These are phyloP conservation scores for Muschampia plurimacula DNA, from an alignment of 2,888 invertebrate species.

Conservation along the genomic window DNA sequence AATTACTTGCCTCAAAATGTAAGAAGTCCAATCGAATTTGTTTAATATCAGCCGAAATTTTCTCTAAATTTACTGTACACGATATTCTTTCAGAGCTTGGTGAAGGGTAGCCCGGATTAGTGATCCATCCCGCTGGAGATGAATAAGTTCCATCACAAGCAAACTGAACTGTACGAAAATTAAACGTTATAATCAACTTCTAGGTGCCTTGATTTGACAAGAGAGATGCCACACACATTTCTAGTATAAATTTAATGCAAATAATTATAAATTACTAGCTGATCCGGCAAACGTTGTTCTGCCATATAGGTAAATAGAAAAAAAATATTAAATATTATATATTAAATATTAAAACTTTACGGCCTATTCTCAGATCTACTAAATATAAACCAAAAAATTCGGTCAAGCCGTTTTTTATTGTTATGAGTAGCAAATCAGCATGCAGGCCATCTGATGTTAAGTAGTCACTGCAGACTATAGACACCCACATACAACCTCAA, in stretches of 20 bases:
- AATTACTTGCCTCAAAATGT: conserved; percentile 86
- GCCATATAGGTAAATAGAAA: too few relatives aligned
- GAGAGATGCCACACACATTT: background rate
- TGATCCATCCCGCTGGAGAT: conserved; percentile 89
- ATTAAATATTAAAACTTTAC: too few relatives aligned
- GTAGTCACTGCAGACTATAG: too few relatives aligned
- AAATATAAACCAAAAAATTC: too few relatives aligned
- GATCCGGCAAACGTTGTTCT: too few relatives aligned
- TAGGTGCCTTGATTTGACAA: background rate
- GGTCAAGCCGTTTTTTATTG: too few relatives aligned
- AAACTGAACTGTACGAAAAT: conserved; percentile 82
- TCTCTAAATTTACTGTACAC: conserved; percentile 88
- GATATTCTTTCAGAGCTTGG: conserved; percentile 85
- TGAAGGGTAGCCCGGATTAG: conserved; percentile 89
- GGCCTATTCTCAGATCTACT: too few relatives aligned
- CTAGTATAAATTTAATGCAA: background rate
- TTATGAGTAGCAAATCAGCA: too few relatives aligned
- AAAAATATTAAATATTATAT: too few relatives aligned
- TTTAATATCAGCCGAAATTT: conserved; percentile 85
- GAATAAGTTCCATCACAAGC: conserved; percentile 88
- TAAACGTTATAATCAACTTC: background rate
- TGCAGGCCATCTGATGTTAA: too few relatives aligned
- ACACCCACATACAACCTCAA: too few relatives aligned
- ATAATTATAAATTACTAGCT: too few relatives aligned
- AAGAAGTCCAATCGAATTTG: conserved; percentile 90